Evolutionary conservation across 2,113 vertebrate species (phyloP).

Genomic region (Ursus arctos): DNA sequence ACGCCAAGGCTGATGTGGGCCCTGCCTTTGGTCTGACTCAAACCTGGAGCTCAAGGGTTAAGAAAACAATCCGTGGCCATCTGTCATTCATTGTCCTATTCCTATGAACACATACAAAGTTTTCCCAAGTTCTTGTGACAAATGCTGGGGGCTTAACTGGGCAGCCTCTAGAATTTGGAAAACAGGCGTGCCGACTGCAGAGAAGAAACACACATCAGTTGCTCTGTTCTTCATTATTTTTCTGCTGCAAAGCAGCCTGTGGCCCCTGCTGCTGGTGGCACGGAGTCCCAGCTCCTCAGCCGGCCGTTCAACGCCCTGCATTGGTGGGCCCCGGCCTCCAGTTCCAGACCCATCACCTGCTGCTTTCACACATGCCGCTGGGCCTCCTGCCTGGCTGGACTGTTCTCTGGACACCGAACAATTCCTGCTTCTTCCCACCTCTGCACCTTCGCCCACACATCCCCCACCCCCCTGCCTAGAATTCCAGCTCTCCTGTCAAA

Average conservation of each 20-base stretch:
- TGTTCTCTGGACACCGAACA: neutral
- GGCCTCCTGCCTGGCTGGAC: neutral
- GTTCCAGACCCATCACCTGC: neutral
- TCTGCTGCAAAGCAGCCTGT: neutral
- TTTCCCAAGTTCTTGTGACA: constrained; percentile 16
- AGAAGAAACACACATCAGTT: neutral
- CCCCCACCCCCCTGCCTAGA: neutral
- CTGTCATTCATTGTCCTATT: constrained; percentile 8
- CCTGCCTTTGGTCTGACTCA: constrained; percentile 30
- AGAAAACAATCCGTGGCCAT: constrained; percentile 21
- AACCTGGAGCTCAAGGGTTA: neutral
- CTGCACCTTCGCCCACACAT: neutral
- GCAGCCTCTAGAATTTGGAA: neutral
- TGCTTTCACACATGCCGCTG: neutral
- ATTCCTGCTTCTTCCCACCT: neutral
- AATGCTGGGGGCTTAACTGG: neutral
- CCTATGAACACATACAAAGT: constrained; percentile 28
- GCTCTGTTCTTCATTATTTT: neutral
- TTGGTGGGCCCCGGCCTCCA: neutral
- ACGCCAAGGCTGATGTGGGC: neutral
- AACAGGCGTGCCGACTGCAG: neutral
- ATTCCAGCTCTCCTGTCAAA: neutral
- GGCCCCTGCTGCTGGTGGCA: neutral
- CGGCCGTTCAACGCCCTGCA: neutral
- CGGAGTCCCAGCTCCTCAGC: neutral